A percentile compares a stretch with the other conserved stretches of the same genome.
Conservation (phyloP, 1,140 invertebrate genomes). For the Drosophila virilis region DNA sequence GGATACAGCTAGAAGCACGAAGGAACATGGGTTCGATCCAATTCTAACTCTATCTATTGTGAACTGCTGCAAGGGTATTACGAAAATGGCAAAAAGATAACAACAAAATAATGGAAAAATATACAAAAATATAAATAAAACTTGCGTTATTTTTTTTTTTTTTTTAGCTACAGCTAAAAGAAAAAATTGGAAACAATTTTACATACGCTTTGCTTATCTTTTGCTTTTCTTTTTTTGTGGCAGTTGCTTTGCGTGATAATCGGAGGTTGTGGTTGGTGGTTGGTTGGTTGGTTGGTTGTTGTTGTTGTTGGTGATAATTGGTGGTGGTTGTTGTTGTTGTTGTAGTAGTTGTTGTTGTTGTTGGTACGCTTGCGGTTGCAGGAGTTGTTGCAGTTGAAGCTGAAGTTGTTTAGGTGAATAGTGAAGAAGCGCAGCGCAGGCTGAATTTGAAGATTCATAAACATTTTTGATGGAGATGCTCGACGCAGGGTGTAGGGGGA, state of each 20-base stretch:
- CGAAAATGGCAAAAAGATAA: background rate
- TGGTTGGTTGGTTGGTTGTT: no score
- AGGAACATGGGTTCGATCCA: background rate
- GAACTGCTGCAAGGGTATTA: background rate
- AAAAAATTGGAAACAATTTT: slow-evolving; percentile 20
- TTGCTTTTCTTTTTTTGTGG: slow-evolving; percentile 4
- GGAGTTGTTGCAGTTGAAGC: slow-evolving; percentile 41
- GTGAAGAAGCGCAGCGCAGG: slow-evolving; percentile 35
- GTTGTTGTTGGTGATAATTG: slow-evolving; percentile 35
- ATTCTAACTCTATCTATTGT: no score
- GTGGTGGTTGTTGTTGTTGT: slow-evolving; percentile 26
- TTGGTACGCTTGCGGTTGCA: slow-evolving; percentile 27
- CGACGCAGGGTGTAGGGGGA: slow-evolving; percentile 3
- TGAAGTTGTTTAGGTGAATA: slow-evolving; percentile 16
- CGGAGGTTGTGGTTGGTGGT: slow-evolving; percentile 19
- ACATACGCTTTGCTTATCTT: slow-evolving; percentile 38
- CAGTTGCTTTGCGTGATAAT: slow-evolving; percentile 32
- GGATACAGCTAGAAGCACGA: background rate
- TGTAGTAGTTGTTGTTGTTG: slow-evolving; percentile 22
- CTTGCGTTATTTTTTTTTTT: background rate
- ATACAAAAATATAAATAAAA: background rate
- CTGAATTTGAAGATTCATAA: slow-evolving; percentile 23
- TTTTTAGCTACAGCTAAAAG: slow-evolving; percentile 3
- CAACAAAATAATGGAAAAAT: background rate
- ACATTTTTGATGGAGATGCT: slow-evolving; percentile 13